Conservation (phyloP, 2,888 invertebrate species). For the Athalia cordata region DNA sequence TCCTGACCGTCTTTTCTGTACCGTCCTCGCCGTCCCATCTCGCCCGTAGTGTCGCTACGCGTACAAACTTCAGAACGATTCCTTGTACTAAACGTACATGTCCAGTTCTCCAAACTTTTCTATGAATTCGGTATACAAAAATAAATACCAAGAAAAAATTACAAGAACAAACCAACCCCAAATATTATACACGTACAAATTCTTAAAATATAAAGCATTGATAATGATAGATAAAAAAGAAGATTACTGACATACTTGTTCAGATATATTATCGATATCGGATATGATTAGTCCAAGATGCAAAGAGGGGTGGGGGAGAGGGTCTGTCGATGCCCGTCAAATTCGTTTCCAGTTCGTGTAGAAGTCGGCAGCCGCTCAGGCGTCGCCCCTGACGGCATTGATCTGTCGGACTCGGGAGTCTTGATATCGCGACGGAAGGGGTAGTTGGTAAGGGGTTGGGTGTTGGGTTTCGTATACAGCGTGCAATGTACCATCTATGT, state of each 20-base stretch:
- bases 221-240: not conserved
- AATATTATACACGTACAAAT: not conserved
- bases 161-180: not conserved
- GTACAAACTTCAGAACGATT: not conserved
- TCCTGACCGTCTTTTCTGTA: not conserved
- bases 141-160: not conserved
- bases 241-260: not conserved
- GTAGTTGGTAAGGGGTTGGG: constrained; percentile 48
- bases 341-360: constrained; percentile 54
- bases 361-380: constrained; percentile 67
- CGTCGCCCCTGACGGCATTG: constrained; percentile 72
- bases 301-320: no score
- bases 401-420: constrained; percentile 71
- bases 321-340: constrained; percentile 48
- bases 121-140: no score
- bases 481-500: constrained; percentile 16
- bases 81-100: no score
- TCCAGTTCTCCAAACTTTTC: no score
- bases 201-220: not conserved
- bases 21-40: not conserved
- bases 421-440: constrained; percentile 68
- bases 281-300: constrained; percentile 15
- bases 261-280: not conserved
- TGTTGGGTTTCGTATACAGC: constrained; percentile 47
- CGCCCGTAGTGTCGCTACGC: not conserved